Evolutionary conservation across 92 coral and sea anemone species (phyloP).

Genomic region (Virgularia gustaviana): DNA sequence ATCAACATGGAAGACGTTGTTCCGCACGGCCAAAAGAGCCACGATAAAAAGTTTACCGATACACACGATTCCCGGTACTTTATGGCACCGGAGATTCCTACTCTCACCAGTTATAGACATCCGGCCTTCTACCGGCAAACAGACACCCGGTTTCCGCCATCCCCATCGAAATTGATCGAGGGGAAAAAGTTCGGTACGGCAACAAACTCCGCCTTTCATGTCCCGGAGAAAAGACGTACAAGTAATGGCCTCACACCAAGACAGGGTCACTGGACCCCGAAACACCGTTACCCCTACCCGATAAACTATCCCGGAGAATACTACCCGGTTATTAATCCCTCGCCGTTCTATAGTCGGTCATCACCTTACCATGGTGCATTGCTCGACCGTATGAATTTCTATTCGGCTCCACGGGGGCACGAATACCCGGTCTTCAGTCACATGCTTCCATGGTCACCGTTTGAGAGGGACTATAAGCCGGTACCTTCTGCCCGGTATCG

Average conservation of each 20-base stretch:
- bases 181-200: slow-evolving; percentile 54
- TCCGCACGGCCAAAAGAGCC: no score
- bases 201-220: slow-evolving; percentile 82
- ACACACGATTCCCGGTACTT: slow-evolving; percentile 48
- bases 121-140: neutral
- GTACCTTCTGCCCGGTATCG: slow-evolving; percentile 7
- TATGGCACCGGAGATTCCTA: slow-evolving; percentile 47
- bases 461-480: slow-evolving; percentile 39
- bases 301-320: slow-evolving; percentile 31
- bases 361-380: slow-evolving; percentile 9
- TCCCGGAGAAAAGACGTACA: slow-evolving; percentile 66
- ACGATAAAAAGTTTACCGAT: slow-evolving; percentile 1
- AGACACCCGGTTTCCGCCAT: neutral
- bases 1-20: no score
- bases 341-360: slow-evolving; percentile 13
- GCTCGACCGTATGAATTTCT: slow-evolving; percentile 13
- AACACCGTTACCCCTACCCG: slow-evolving; percentile 29
- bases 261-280: slow-evolving; percentile 24
- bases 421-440: slow-evolving; percentile 27
- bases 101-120: slow-evolving; percentile 19
- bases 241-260: slow-evolving; percentile 45
- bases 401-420: slow-evolving; percentile 8
- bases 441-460: slow-evolving; percentile 37
- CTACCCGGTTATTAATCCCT: slow-evolving; percentile 24
- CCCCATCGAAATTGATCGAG: slow-evolving; percentile 46